Evolutionary conservation across 1,140 invertebrate species (phyloP).

Genomic region (Drosophila hydei): DNA sequence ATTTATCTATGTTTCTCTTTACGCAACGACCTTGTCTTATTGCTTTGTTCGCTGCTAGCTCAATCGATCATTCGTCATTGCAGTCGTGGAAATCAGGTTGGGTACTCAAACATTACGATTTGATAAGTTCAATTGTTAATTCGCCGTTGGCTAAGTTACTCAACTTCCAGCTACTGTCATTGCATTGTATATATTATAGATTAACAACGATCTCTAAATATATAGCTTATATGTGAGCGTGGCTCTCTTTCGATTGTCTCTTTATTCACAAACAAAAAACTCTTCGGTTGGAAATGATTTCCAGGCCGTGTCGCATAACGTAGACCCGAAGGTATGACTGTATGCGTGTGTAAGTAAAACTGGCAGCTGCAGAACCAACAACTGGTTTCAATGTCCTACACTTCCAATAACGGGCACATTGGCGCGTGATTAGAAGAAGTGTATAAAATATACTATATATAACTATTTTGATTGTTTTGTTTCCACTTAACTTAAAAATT

Average conservation of each 20-base stretch:
- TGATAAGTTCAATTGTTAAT: slow-evolving; percentile 59
- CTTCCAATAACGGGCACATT: slow-evolving; percentile 8
- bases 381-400: slow-evolving; percentile 67
- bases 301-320: slow-evolving; percentile 33
- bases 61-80: slow-evolving; percentile 74
- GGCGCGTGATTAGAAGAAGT: background rate
- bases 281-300: slow-evolving; percentile 48
- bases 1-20: slow-evolving; percentile 35
- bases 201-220: slow-evolving; percentile 21
- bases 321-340: slow-evolving; percentile 11
- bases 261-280: background rate
- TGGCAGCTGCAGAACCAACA: slow-evolving; percentile 75
- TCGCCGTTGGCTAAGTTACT: slow-evolving; percentile 50
- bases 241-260: slow-evolving; percentile 16
- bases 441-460: too few relatives aligned
- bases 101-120: slow-evolving; percentile 45
- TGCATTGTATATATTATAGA: slow-evolving; percentile 39
- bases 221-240: background rate
- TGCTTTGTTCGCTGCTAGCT: slow-evolving; percentile 24
- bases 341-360: slow-evolving; percentile 40
- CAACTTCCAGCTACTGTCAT: slow-evolving; percentile 42
- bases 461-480: too few relatives aligned
- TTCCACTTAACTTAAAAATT: too few relatives aligned
- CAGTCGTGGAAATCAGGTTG: slow-evolving; percentile 77
- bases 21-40: slow-evolving; percentile 66